Evolutionary conservation across 2,113 vertebrate genomes (phyloP), one percentile per base, ranked within the genome.

Genomic region (Oreochromis niloticus): DNA sequence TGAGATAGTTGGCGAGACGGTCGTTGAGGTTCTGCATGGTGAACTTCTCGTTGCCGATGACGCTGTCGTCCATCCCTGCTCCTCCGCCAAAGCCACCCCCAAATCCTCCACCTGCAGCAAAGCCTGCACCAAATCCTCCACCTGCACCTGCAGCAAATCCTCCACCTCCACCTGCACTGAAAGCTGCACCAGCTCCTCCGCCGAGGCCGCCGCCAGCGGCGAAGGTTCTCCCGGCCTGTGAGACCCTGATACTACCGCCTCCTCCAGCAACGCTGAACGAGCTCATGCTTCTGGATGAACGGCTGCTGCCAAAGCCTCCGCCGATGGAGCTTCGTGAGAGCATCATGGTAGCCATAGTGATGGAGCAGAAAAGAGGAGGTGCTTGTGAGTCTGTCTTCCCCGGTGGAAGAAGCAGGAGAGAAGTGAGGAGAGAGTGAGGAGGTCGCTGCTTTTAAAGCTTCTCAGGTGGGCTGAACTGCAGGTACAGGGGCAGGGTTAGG

Each of bases 21-120:
- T 97, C 95, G 57, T 97, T 97, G 36, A 97, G 95, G 91, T 96
- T 96, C 90, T 95, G 95, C 96, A 97, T 95, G 88, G 94, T 82
- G 87, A 92, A 90, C 95, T 97, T 97, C 91, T 95, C 95, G 27
- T 96, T 96, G 80, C 93, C 91, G 4, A 92, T 54, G 22, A 89
- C 1, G 36, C 48, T 36, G 36, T 82, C 85, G 1, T 91, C 86
- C 9, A 56, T 10, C 75, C 81, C 85, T 9, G 19, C 73, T 3
- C 84, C 84, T 1, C 30, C 22, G 0, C 82, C 79, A 30, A 71
- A 82, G 19, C 52, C 66, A 2, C 82, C 80, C 2, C 13, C 55
- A 6, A 87, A 91, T 1, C 83, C 89, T 17, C 16, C 78, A 11
- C 73, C 68, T 2, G 55, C 56, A 6, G 75, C 82, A 4, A 68